Conservation (phyloP, 2,888 invertebrate genomes). For the Salpingus planirostris region DNA sequence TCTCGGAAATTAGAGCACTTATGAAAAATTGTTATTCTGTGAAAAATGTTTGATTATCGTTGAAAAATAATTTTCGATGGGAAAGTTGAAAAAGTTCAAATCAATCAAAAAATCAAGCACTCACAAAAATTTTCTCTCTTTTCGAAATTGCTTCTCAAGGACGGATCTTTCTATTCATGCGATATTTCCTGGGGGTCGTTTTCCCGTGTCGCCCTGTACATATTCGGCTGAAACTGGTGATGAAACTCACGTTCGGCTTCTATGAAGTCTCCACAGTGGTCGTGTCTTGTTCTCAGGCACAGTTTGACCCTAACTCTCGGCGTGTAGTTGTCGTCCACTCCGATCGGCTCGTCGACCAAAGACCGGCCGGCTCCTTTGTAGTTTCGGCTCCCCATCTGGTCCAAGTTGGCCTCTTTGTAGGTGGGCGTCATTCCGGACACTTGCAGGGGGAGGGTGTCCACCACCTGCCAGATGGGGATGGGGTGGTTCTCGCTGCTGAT, state of each 20-base stretch:
- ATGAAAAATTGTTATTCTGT: too few species aligned
- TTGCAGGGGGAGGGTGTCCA: conserved; percentile 63
- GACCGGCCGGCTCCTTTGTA: conserved; percentile 44
- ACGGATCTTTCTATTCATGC: too few species aligned
- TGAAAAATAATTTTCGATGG: too few species aligned
- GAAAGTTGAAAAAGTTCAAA: too few species aligned
- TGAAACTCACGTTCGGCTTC: conserved; percentile 76
- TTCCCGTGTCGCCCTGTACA: too few species aligned
- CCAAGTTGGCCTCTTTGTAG: conserved; percentile 61
- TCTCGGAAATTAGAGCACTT: too few species aligned
- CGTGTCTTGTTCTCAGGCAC: conserved; percentile 70
- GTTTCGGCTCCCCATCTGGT: conserved; percentile 48
- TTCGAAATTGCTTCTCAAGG: too few species aligned
- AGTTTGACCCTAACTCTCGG: conserved; percentile 70
- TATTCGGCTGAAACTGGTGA: too few species aligned
- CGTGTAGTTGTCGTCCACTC: conserved; percentile 52
- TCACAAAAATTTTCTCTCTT: too few species aligned
- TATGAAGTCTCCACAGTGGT: conserved; percentile 75
- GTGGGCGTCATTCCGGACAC: conserved; percentile 62
- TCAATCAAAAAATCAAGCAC: too few species aligned
- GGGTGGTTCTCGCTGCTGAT: conserved; percentile 51
- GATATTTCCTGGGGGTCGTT: too few species aligned
- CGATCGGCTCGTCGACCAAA: conserved; percentile 47
- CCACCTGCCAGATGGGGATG: conserved; percentile 57
- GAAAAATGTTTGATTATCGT: too few species aligned